These are phyloP conservation scores for Heliconius hermathena DNA, from an alignment of 1,140 invertebrate species.

Conservation along the genomic window DNA sequence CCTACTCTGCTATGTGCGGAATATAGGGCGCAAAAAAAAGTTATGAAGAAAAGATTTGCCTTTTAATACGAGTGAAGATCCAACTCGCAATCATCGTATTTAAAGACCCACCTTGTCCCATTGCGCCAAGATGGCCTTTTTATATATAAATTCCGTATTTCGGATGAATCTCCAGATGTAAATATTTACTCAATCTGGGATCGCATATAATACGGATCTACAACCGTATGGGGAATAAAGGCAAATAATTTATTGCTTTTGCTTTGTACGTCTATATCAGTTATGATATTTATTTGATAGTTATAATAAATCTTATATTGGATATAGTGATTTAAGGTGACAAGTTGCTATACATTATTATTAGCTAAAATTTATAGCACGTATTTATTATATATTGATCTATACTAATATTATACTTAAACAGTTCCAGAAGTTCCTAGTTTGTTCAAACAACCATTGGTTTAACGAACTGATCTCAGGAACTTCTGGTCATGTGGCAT, in stretches of 20 bases:
- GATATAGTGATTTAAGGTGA: conserved; percentile 5
- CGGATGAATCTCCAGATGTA: conserved; percentile 27
- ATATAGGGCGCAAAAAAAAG: not conserved
- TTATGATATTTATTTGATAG: conserved; percentile 28
- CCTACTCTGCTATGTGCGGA: no score
- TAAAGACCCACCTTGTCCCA: not conserved
- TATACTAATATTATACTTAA: not conserved
- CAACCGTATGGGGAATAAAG: conserved; percentile 33
- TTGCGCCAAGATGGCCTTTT: no score
- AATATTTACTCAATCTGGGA: conserved; percentile 42
- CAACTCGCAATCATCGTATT: not conserved
- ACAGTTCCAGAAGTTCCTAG: no score
- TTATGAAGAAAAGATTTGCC: not conserved
- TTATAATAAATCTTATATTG: not conserved
- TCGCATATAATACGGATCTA: conserved; percentile 37
- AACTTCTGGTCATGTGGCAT: no score
- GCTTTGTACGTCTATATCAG: conserved; percentile 22
- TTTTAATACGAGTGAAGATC: not conserved
- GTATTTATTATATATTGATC: not conserved
- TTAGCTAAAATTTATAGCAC: not conserved
- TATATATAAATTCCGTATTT: conserved; percentile 17
- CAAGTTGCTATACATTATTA: not conserved
- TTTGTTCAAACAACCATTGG: no score
- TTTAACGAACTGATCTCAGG: no score
- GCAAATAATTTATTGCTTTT: conserved; percentile 39